phyloP scores from a whole-genome alignment of 2,113 vertebrate genomes.

The Neogale vison region DNA sequence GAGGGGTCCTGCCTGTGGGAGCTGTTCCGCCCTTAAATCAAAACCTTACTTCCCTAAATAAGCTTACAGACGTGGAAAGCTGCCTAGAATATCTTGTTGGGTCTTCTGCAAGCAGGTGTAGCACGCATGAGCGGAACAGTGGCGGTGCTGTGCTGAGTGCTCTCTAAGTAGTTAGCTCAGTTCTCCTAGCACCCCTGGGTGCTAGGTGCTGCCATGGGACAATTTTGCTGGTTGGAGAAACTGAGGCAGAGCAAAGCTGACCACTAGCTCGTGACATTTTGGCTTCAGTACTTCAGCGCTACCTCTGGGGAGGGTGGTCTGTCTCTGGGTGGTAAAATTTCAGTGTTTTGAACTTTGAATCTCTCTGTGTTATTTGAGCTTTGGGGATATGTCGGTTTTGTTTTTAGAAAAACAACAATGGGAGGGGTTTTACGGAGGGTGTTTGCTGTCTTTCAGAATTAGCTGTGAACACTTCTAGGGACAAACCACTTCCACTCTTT shows the following conservation, averaged over 20 bases:
- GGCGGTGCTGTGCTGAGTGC: not conserved
- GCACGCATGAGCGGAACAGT: fast-evolving
- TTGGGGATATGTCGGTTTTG: not conserved
- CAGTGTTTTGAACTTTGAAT: not conserved
- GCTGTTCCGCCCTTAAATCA: not conserved
- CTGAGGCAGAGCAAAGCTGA: not conserved
- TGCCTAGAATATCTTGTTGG: not conserved
- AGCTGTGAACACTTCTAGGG: not conserved
- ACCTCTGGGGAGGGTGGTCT: not conserved
- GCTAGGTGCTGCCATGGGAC: not conserved
- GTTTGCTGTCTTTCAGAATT: not conserved
- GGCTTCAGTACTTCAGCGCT: not conserved
- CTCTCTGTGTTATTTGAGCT: not conserved
- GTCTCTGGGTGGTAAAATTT: not conserved
- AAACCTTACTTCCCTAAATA: not conserved
- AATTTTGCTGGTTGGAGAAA: not conserved
- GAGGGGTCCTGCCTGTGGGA: not conserved
- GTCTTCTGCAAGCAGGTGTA: not conserved
- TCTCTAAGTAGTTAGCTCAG: not conserved
- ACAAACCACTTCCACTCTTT: not conserved
- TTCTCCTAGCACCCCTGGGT: not conserved
- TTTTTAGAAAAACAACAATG: not conserved
- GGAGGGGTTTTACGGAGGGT: not conserved
- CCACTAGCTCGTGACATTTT: too few relatives aligned
- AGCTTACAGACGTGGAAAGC: not conserved